phyloP scores from a whole-genome alignment of 2,113 vertebrate genomes.

The Brienomyrus longianalis region DNA sequence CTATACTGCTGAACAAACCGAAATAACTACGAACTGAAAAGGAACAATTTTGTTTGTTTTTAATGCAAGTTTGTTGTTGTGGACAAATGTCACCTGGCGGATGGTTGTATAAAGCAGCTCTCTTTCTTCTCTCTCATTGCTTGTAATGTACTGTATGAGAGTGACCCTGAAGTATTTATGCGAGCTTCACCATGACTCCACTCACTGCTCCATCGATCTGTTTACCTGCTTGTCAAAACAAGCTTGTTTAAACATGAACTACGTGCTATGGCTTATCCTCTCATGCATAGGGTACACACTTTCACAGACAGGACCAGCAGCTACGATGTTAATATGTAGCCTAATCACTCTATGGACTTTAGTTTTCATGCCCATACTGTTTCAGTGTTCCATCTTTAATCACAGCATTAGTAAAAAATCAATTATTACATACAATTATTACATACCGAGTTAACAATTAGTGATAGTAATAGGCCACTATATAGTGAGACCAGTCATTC shows the following conservation, averaged over 20 bases:
- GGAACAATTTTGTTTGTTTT: neutral
- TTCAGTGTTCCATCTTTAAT: neutral
- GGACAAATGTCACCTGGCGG: conserved; percentile 20
- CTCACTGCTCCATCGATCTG: conserved; percentile 35
- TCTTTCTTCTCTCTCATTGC: neutral
- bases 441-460: neutral
- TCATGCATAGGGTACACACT: conserved; percentile 28
- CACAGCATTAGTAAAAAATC: neutral
- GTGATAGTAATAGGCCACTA: neutral
- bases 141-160: neutral
- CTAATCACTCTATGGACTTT: conserved; percentile 8
- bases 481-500: neutral
- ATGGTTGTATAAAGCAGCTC: neutral
- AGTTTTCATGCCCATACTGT: neutral
- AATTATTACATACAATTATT: neutral
- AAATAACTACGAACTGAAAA: neutral
- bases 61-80: neutral
- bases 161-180: conserved; percentile 37
- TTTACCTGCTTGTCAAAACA: conserved; percentile 34
- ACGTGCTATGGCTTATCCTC: conserved; percentile 25
- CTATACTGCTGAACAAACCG: neutral
- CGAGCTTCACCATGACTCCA: neutral
- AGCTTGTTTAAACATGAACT: conserved; percentile 23
- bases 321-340: conserved; percentile 4
- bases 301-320: neutral